phyloP scores from a whole-genome alignment of 2,797 vertebrate genomes.

The Spheniscus humboldti region DNA sequence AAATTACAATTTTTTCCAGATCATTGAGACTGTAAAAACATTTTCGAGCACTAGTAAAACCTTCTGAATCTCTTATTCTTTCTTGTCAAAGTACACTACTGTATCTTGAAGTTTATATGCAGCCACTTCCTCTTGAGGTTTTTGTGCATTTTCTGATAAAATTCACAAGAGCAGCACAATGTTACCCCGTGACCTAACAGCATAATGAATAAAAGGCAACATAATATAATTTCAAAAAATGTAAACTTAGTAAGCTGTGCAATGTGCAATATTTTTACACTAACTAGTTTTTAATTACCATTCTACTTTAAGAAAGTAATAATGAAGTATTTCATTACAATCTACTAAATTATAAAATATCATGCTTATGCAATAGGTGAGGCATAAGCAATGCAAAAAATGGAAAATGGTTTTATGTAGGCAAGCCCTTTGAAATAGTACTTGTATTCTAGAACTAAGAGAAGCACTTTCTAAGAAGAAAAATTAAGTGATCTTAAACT shows the following conservation, averaged over 20 bases:
- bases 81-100: neutral
- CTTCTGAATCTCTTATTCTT: neutral
- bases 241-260: neutral
- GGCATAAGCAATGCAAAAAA: neutral
- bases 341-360: neutral
- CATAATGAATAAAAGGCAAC: neutral
- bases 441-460: neutral
- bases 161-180: neutral
- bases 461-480: neutral
- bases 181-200: neutral
- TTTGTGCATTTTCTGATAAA: constrained; percentile 11
- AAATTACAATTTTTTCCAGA: neutral
- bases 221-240: neutral
- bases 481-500: neutral
- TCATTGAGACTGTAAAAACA: neutral
- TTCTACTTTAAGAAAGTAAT: neutral
- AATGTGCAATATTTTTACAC: neutral
- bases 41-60: neutral
- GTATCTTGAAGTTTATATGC: neutral
- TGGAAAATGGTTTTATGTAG: neutral
- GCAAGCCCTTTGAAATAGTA: neutral
- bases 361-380: neutral
- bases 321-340: neutral
- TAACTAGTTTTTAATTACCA: neutral
- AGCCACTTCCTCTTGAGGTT: neutral